Evolutionary conservation across 35 echinoderm and acorn worm genomes (phyloP), one percentile per base, ranked within the genome.

Genomic region (Ophiothrix spiculata): DNA sequence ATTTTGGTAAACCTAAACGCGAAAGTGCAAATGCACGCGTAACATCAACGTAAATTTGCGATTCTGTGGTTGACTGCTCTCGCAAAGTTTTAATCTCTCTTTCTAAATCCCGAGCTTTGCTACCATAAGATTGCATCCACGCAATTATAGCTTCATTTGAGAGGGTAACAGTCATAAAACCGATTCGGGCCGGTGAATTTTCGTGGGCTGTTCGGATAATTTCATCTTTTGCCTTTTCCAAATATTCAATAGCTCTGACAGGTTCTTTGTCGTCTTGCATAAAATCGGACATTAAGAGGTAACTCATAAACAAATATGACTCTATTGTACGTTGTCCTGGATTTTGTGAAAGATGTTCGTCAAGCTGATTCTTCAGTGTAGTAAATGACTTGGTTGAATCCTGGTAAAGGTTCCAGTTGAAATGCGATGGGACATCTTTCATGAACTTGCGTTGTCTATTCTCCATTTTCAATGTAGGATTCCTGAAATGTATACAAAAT

Each of bases 241-340:
- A n/a, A 25, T 69, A 69, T 69, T n/a, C 60, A 49, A 15, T 12
- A 10, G 60, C 60, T 25, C 16, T 2, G 29, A 15, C 60, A 2
- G 60, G 1, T n/a, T 69, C 60, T 25, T 69, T 69, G 17, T n/a
- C 60, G 17, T 28, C 29, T 2, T 69, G 6, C 60, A 25, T 69
- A 69, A 25, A 69, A 15, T 69, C 60, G 3, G 60, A 69, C 60
- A 69, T 69, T 25, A 69, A n/a, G 3, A 69, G 60, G 29, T 69
- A 69, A 69, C 60, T 69, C 60, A 69, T 69, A n/a, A 69, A 69
- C 60, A 69, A n/a, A 28, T 69, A 69, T 12, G 60, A 69, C 60
- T 69, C 60, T 2, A 69, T n/a, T 25, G 60, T 69, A 4, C 60
- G 8, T 25, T 69, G 60, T 69, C 60, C 60, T 10, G 8, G 60